Evolutionary conservation across 2,888 invertebrate species (phyloP), one percentile per base, ranked within the genome.

Genomic region (Folsomia candida): DNA sequence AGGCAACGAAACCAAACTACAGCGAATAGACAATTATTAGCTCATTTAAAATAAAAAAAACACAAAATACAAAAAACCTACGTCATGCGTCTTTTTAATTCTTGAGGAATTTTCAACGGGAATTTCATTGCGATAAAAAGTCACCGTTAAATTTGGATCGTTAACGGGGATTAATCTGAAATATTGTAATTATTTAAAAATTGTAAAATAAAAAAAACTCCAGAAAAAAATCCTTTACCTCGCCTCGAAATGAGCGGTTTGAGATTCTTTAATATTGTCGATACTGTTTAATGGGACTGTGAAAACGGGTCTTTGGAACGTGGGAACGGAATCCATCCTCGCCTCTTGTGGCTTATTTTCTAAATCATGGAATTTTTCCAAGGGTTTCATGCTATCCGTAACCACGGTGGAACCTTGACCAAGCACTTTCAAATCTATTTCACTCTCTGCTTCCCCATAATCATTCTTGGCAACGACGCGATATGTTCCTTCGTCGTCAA

Each of bases 401-500:
- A 94, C 92, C 79, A 95, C 93, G 1, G 71, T 67, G 81, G 88
- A 91, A 76, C 91, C 91, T 58, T 81, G 80, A 1, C 76, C 79
- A 68, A 76, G 90, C 79, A 95, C 94, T 73, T 88, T 89, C 83
- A 95, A 87, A 70, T 88, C 90, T 81, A 93, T 92, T 0, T 91
- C 88, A 0, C 94, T 93, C 62, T 89, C 89, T 80, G 93, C 93
- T 83, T 94, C 91, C 67, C 98, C 98, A 67, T 94, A 86, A 74
- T 92, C 91, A 82, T 97, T 98, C 29, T 92, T 90, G 11, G 96
- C 96, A 81, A 91, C 91, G 11, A 94, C 94, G 0, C 94, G 91
- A 84, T 98, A 98, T 84, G 93, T 92, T 70, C 97, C 98, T 73
- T 93, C 93, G 84, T 99, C 98, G 85, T 96, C 96, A 14, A 96